Conservation (phyloP, 1,140 invertebrate genomes). For the Eubasilissa regina region DNA sequence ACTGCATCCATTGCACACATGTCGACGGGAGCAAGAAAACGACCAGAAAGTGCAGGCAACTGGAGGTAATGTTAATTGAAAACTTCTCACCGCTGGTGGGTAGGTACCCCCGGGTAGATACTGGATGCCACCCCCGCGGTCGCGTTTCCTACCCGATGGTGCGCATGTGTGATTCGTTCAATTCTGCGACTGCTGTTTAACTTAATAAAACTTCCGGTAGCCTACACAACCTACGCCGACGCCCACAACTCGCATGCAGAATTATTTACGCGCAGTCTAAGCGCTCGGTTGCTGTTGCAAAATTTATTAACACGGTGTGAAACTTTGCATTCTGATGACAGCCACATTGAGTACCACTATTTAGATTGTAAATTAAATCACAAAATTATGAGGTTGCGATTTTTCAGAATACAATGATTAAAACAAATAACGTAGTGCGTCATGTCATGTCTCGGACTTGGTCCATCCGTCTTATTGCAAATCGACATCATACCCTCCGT, state of each 20-base stretch:
- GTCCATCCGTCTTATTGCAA: too few species aligned
- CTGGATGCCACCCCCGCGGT: background rate
- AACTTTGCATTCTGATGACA: too few species aligned
- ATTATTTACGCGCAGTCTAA: background rate
- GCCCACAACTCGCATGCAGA: background rate
- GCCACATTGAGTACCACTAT: too few species aligned
- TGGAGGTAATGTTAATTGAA: conserved; percentile 60
- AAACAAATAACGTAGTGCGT: too few species aligned
- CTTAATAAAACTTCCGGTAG: conserved; percentile 25
- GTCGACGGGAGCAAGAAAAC: conserved; percentile 1
- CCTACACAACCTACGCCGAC: background rate
- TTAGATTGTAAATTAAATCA: too few species aligned
- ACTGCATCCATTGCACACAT: conserved; percentile 29
- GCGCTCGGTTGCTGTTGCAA: background rate
- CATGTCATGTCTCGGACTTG: too few species aligned
- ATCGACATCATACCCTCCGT: too few species aligned
- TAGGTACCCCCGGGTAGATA: background rate
- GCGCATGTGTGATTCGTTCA: background rate
- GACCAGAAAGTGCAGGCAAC: conserved; percentile 48
- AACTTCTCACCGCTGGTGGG: conserved; percentile 44
- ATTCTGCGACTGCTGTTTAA: conserved; percentile 30
- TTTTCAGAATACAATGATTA: too few species aligned
- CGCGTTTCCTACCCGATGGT: background rate
- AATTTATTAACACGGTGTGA: background rate
- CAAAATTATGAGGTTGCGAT: too few species aligned